Evolutionary conservation across 1,140 invertebrate species (phyloP).

Genomic region (Lepidurus couesii): DNA sequence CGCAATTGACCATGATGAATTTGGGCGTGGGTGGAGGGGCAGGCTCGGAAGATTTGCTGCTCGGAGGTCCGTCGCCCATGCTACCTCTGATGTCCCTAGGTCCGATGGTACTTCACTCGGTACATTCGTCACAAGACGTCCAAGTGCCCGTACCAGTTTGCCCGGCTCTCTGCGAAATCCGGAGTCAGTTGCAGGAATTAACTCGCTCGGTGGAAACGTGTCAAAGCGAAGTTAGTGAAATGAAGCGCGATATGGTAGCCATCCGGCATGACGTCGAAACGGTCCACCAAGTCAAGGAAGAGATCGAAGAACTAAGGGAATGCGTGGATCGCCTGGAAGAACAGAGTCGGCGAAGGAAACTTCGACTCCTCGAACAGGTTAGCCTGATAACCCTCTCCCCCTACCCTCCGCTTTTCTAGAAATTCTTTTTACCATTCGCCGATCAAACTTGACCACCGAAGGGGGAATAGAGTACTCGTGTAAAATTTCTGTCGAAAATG

Average conservation of each 20-base stretch:
- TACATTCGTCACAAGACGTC: constrained; percentile 18
- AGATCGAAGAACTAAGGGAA: constrained; percentile 83
- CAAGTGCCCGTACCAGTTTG: constrained; percentile 29
- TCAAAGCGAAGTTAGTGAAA: constrained; percentile 81
- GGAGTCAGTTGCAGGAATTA: constrained; percentile 81
- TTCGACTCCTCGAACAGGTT: constrained; percentile 39
- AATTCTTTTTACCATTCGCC: background rate
- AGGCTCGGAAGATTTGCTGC: constrained; percentile 10
- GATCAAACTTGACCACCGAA: background rate
- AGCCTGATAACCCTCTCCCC: background rate
- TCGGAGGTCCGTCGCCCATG: background rate
- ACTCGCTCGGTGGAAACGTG: constrained; percentile 89
- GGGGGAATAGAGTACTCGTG: too few relatives aligned
- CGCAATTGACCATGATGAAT: constrained; percentile 22
- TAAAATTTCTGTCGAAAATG: too few relatives aligned
- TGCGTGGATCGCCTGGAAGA: constrained; percentile 84
- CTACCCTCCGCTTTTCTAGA: background rate
- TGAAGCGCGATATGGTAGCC: constrained; percentile 86
- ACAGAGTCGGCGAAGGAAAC: constrained; percentile 53
- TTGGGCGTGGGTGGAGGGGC: constrained; percentile 8
- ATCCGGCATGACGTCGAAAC: constrained; percentile 88
- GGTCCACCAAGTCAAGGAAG: constrained; percentile 86
- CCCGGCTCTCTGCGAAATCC: constrained; percentile 81
- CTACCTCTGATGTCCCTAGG: constrained; percentile 8
- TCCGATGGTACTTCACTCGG: constrained; percentile 16